phyloP scores from a whole-genome alignment of 1,140 invertebrate species.

The Teleogryllus occipitalis region DNA sequence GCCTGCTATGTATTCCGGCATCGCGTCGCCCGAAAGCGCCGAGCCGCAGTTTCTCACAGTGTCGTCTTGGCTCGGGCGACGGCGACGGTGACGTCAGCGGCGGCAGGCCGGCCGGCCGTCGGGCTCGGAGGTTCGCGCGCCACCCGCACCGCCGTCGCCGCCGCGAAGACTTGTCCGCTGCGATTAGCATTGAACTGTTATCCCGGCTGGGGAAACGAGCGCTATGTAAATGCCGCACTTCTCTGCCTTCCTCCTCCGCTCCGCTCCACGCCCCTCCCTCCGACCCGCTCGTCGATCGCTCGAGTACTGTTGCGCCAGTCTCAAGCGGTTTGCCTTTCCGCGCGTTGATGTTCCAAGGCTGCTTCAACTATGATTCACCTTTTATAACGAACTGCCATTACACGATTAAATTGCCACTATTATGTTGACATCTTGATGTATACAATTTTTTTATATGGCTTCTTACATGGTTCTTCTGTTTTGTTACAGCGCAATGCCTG shows the following conservation, averaged over 20 bases:
- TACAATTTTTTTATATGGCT: too few relatives aligned
- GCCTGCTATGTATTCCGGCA: not conserved
- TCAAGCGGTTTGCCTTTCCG: too few relatives aligned
- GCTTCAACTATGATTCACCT: not conserved
- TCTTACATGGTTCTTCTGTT: constrained; percentile 28
- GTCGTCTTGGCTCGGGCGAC: not conserved
- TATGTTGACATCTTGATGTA: not conserved
- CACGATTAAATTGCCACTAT: not conserved
- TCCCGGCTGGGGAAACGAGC: not conserved
- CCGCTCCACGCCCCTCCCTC: not conserved
- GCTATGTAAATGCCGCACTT: not conserved
- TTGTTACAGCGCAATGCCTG: constrained; percentile 80
- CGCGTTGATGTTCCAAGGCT: not conserved
- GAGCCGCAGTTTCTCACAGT: not conserved
- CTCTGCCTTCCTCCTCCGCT: not conserved
- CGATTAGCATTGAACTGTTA: constrained; percentile 4
- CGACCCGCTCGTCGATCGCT: not conserved
- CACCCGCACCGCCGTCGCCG: too few relatives aligned
- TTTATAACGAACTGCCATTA: too few relatives aligned
- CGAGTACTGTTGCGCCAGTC: too few relatives aligned
- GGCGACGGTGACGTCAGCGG: not conserved
- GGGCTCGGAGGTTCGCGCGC: not conserved
- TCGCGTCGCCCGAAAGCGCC: not conserved
- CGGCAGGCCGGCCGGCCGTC: not conserved
- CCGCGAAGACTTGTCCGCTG: not conserved